Evolutionary conservation across 2,113 vertebrate genomes (phyloP), one percentile per base, ranked within the genome.

Genomic region (Oreochromis aureus): DNA sequence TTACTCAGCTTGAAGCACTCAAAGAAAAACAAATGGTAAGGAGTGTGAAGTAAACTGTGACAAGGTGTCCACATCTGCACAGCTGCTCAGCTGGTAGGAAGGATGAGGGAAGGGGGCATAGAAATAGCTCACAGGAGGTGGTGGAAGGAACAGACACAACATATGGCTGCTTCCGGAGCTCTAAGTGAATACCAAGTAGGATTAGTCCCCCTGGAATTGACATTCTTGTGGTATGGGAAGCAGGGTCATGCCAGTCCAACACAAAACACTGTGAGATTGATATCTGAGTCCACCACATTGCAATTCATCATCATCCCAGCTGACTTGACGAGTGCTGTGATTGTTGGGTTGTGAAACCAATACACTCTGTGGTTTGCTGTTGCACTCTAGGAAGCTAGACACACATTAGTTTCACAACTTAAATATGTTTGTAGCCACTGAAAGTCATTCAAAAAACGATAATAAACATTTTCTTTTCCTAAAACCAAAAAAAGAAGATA

Each of bases 41-140:
- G 76, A 76, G 93, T 84, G 88, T 80, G 85, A 93, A 85, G 71
- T 86, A 92, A 95, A 92, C 92, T 94, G 91, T 94, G 93, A 92
- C 92, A 91, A 84, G 84, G 89, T 90, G 87, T 91, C 91, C 92
- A 86, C 90, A 91, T 92, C 53, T 91, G 84, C 73, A 54, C 92
- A 85, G 88, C 91, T 90, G 91, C 85, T 91, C 86, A 73, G 89
- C 88, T 87, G 88, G 83, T 59, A 1, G 30, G 56, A 46, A 30
- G 69, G 39, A 18, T 58, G 19, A 58, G 55, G 54, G 34, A 48
- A 36, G 27, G n/a, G 41, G 61, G 44, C 11, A 27, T n/a, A 41
- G 73, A 58, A 30, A 59, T 46, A 78, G 79, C 39, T 76, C 86
- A 86, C 32, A 63, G 54, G 82, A 84, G 86, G 36, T 82, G 22